Percentiles rank a stretch among this genome's conserved stretches.
phyloP scores from a whole-genome alignment of 2,113 vertebrate species.

The Gila orcuttii region DNA sequence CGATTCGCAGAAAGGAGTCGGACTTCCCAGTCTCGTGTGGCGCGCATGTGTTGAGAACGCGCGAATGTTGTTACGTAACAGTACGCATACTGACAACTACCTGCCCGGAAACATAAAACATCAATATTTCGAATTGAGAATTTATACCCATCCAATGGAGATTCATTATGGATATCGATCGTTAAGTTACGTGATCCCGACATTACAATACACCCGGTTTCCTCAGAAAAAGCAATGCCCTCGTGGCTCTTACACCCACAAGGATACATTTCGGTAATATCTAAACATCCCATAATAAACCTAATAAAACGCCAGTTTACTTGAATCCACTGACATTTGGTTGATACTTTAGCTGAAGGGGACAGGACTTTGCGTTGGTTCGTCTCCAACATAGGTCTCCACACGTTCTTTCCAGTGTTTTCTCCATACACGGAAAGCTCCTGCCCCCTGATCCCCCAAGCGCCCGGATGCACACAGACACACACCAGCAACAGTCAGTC shows the following conservation, averaged over 20 bases:
- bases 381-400: background rate
- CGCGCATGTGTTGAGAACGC: background rate
- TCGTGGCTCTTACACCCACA: background rate
- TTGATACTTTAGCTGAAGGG: background rate
- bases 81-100: background rate
- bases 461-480: conserved; percentile 51
- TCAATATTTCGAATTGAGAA: background rate
- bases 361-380: background rate
- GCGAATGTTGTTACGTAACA: conserved; percentile 20
- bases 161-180: background rate
- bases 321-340: background rate
- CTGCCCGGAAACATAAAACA: background rate
- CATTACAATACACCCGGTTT: background rate
- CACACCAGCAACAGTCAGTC: conserved; percentile 20
- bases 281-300: background rate
- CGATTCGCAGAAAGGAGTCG: background rate
- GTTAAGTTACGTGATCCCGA: background rate
- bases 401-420: background rate
- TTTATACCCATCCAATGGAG: background rate
- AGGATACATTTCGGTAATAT: background rate
- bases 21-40: conserved; percentile 14
- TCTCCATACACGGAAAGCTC: conserved; percentile 31
- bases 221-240: background rate
- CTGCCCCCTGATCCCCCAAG: conserved; percentile 37
- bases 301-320: background rate